Percentiles rank a stretch among this genome's conserved stretches.
phyloP scores from a whole-genome alignment of 2,113 vertebrate species.

The Neolamprologus cancellatus region DNA sequence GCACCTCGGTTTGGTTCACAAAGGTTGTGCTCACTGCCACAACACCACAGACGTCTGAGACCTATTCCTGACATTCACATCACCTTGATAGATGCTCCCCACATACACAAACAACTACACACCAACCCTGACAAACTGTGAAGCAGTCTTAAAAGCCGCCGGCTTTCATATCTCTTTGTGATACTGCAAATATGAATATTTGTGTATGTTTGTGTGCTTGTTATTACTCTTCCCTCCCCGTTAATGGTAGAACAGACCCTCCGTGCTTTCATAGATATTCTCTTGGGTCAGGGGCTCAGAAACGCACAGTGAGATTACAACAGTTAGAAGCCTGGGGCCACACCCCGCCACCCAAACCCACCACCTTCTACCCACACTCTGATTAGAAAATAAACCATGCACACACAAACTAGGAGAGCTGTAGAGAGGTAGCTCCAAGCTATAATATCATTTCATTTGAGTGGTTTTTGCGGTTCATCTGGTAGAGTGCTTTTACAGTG shows the following conservation, averaged over 20 bases:
- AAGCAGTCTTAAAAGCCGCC: not conserved
- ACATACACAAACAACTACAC: not conserved
- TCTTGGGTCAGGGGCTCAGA: conserved; percentile 46
- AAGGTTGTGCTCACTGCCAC: conserved; percentile 15
- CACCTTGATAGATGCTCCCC: conserved; percentile 2
- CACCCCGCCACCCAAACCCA: conserved; percentile 3
- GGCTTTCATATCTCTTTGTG: conserved; percentile 13
- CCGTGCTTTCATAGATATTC: conserved; percentile 25
- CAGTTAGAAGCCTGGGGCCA: conserved; percentile 40
- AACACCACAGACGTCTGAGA: conserved; percentile 4
- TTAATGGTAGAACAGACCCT: conserved; percentile 13
- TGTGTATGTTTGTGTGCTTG: not conserved
- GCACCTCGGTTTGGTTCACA: not conserved
- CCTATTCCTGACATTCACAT: conserved; percentile 16
- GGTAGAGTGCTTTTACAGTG: conserved; percentile 58
- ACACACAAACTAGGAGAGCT: conserved; percentile 22
- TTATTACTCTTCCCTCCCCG: conserved; percentile 19
- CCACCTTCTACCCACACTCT: conserved; percentile 44
- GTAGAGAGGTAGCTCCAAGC: conserved; percentile 56
- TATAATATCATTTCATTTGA: conserved; percentile 64
- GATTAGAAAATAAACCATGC: conserved; percentile 61
- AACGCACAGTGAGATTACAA: conserved; percentile 43
- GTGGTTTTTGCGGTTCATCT: conserved; percentile 55
- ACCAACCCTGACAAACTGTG: not conserved
- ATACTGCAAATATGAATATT: conserved; percentile 23